Evolutionary conservation across 2,888 invertebrate species (phyloP), one percentile per base, ranked within the genome.

Genomic region (Lingula anatina): DNA sequence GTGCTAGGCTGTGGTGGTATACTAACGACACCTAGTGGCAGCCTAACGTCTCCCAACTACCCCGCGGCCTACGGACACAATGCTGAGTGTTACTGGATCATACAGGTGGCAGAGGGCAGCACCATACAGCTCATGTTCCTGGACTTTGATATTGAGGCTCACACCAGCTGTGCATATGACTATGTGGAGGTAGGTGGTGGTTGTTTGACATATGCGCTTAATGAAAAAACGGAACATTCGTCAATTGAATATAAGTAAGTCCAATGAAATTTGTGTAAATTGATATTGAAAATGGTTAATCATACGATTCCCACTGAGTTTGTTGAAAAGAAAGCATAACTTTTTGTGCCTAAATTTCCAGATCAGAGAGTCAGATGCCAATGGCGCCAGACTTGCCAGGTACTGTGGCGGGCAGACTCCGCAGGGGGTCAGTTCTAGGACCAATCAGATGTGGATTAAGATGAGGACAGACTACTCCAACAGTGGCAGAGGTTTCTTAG

Each of bases 41-140:
- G 85, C 1, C 85, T 94, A 59, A 82, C 84, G 7, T 92, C 93
- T 0, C 93, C 94, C 1, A 86, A 87, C 69, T 94, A 93, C 78
- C 94, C 94, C 0, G 81, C 83, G 57, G 76, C 82, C 0, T 92
- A 91, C 71, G 78, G 81, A 35, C 82, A 83, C 46, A 83, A 84
- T 57, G 82, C 86, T 0, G 85, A 87, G 70, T 94, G 94, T 71
- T 83, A 83, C 55, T 95, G 91, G 86, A 85, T 81, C 61, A 86
- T 95, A 55, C 80, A 82, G 2, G 84, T 86, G 0, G 85, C 85
- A 54, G 79, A 85, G 1, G 90, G 92, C 1, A 83, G 84, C 66
- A 84, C 82, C 2, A 87, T 94, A 44, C 76, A 81, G 59, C 75
- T 91, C 9, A 70, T 74, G 4, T 85, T 93, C 64, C 72, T 76